Conservation (phyloP, 2,797 vertebrate species). For the Etheostoma nigrum region DNA sequence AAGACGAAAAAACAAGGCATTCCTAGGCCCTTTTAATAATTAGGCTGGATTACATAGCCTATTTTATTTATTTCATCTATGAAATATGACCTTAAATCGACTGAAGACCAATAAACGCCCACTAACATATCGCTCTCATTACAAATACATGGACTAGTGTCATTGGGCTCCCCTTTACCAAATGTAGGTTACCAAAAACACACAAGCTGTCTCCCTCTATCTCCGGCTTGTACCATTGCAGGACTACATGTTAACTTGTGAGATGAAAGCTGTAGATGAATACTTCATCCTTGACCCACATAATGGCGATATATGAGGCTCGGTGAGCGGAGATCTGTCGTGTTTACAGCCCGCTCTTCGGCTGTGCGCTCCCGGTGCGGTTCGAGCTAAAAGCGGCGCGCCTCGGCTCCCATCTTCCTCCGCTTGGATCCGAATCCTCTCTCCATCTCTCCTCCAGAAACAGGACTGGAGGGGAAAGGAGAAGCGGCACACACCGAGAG, state of each 20-base stretch:
- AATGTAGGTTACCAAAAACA: conserved; percentile 66
- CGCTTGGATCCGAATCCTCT: conserved; percentile 29
- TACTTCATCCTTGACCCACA: conserved; percentile 84
- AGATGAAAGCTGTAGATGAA: conserved; percentile 69
- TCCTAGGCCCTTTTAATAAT: too few relatives aligned
- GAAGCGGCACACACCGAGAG: conserved; percentile 28
- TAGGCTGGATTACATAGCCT: too few relatives aligned
- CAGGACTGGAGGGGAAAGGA: conserved; percentile 28
- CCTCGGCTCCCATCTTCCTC: conserved; percentile 39
- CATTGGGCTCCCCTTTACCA: conserved; percentile 42
- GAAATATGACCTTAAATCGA: not conserved
- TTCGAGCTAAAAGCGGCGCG: conserved; percentile 28
- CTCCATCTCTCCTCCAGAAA: conserved; percentile 39
- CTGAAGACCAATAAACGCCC: not conserved
- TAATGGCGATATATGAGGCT: conserved; percentile 67
- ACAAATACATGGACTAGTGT: conserved; percentile 29
- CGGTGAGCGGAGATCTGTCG: conserved; percentile 32
- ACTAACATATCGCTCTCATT: not conserved
- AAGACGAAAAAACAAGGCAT: too few relatives aligned
- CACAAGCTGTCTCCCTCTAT: conserved; percentile 40
- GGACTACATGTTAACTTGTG: conserved; percentile 54
- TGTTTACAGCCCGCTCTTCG: conserved; percentile 38
- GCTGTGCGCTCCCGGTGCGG: conserved; percentile 31
- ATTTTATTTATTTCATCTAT: not conserved
- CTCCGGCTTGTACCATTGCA: conserved; percentile 64